These are phyloP conservation scores for Marmota monax DNA, from an alignment of 2,113 vertebrate species.

Conservation along the genomic window DNA sequence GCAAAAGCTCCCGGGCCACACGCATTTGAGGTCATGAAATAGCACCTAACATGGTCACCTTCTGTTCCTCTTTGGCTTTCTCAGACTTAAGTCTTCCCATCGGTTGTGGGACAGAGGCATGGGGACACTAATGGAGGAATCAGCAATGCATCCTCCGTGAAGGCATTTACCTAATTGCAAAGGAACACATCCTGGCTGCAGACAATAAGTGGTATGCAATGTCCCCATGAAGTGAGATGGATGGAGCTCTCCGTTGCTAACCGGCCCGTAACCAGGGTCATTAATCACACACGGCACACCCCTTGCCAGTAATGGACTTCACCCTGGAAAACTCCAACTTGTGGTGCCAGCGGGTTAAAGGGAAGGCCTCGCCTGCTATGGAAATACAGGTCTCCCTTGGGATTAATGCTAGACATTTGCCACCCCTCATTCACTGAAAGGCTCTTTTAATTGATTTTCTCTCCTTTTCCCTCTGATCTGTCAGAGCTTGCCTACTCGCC, in stretches of 20 bases:
- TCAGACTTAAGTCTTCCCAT: neutral
- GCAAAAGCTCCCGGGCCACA: neutral
- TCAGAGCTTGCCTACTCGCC: neutral
- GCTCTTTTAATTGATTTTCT: conserved; percentile 75
- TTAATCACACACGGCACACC: conserved; percentile 84
- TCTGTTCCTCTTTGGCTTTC: neutral
- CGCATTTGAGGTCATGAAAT: neutral
- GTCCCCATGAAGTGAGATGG: conserved; percentile 86
- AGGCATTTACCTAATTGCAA: conserved; percentile 84
- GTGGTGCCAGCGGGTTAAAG: conserved; percentile 71
- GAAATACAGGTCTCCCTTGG: conserved; percentile 71
- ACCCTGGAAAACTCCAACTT: conserved; percentile 78
- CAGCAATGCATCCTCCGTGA: conserved; percentile 16
- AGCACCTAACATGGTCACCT: neutral
- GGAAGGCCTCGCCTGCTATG: conserved; percentile 57
- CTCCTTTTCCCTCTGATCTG: conserved; percentile 65
- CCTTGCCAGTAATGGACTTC: conserved; percentile 82
- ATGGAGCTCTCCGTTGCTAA: conserved; percentile 85
- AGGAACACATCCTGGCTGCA: conserved; percentile 69
- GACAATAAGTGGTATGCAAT: conserved; percentile 79
- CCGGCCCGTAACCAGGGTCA: conserved; percentile 84
- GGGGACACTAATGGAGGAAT: conserved; percentile 55
- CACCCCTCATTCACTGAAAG: conserved; percentile 72
- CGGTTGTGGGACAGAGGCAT: neutral
- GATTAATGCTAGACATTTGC: conserved; percentile 67